Conservation (phyloP, 2,113 vertebrate genomes). For the Marcusenius ussheri region DNA sequence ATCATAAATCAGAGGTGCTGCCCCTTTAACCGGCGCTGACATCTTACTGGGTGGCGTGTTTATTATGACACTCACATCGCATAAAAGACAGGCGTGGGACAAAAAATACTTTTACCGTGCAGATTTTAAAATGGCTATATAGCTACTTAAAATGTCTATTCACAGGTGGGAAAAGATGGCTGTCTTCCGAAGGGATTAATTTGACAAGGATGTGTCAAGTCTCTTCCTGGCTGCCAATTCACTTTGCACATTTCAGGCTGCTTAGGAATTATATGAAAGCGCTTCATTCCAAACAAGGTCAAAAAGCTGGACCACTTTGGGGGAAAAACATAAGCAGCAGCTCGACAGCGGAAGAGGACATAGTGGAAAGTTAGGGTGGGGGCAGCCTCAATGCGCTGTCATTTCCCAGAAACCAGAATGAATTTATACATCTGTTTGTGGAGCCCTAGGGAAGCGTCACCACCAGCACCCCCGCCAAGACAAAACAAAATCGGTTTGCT, state of each 20-base stretch:
- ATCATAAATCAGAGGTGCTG: neutral
- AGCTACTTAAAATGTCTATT: neutral
- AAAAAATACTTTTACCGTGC: neutral
- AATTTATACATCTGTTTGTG: neutral
- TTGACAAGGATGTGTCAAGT: neutral
- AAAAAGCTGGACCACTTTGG: neutral
- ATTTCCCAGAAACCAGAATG: neutral
- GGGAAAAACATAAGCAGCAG: neutral
- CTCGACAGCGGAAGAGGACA: neutral
- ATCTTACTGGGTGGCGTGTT: neutral
- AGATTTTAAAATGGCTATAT: neutral
- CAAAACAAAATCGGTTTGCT: neutral
- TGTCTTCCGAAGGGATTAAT: no score
- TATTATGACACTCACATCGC: neutral
- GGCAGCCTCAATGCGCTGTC: neutral
- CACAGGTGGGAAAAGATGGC: no score
- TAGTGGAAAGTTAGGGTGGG: neutral
- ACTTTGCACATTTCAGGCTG: neutral
- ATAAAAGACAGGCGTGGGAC: neutral
- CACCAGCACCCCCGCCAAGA: neutral
- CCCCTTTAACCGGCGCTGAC: neutral
- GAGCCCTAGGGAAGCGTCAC: neutral
- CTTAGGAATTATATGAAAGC: neutral
- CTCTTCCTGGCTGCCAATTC: neutral
- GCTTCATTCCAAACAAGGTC: neutral